Evolutionary conservation across 1,140 invertebrate genomes (phyloP).

Genomic region (Amyelois transitella): DNA sequence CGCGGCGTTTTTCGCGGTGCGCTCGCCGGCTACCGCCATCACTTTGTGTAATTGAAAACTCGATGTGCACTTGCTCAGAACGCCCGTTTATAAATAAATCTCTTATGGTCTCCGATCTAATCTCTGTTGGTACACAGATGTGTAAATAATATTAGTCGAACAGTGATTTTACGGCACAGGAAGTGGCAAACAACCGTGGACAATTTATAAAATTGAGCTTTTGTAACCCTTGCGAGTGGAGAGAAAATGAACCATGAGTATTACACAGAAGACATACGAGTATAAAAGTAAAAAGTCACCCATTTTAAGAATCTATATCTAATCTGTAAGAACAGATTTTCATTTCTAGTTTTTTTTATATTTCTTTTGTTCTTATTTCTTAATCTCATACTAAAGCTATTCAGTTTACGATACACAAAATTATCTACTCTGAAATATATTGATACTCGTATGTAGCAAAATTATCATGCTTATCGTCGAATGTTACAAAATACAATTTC

Average conservation of each 20-base stretch:
- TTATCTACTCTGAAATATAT: background rate
- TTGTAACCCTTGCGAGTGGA: too few species aligned
- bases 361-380: too few species aligned
- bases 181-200: background rate
- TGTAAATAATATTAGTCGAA: background rate
- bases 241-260: too few species aligned
- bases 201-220: background rate
- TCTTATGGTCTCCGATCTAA: constrained; percentile 26
- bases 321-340: too few species aligned
- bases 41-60: constrained; percentile 74
- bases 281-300: background rate
- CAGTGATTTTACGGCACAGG: too few species aligned
- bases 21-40: constrained; percentile 52
- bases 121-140: constrained; percentile 1
- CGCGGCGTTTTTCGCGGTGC: constrained; percentile 55
- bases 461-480: background rate
- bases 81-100: constrained; percentile 39
- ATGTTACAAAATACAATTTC: constrained; percentile 2
- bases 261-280: background rate
- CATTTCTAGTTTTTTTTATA: too few species aligned
- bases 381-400: too few species aligned
- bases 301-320: too few species aligned
- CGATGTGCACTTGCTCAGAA: constrained; percentile 64
- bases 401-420: background rate
- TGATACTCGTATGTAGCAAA: background rate